Evolutionary conservation across 2,797 vertebrate genomes (phyloP).

Genomic region (Aulostomus chinensis): DNA sequence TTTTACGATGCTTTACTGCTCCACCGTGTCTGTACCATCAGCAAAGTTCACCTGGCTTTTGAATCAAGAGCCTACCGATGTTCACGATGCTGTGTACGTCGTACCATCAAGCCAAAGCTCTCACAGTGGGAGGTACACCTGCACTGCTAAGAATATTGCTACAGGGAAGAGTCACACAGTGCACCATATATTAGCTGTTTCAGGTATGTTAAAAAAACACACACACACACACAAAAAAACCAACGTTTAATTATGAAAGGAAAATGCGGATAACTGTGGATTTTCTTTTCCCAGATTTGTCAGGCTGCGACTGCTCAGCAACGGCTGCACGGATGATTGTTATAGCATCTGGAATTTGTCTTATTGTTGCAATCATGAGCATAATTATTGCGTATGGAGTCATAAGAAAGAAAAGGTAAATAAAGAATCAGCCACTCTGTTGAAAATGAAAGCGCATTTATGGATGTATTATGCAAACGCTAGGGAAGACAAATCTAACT

Average conservation of each 20-base stretch:
- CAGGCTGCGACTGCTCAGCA: constrained; percentile 12
- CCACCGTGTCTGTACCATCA: constrained; percentile 22
- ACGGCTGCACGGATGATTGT: background rate
- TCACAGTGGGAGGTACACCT: constrained; percentile 34
- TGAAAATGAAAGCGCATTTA: too few relatives aligned
- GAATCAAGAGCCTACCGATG: constrained; percentile 6
- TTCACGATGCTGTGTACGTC: constrained; percentile 3
- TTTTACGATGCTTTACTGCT: constrained; percentile 35
- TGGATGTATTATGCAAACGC: too few relatives aligned
- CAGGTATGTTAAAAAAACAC: constrained; percentile 18
- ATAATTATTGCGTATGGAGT: background rate
- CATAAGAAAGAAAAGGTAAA: constrained; percentile 19
- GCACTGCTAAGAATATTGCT: constrained; percentile 21
- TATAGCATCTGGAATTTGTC: constrained; percentile 15
- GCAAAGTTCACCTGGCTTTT: constrained; percentile 32
- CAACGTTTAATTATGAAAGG: too few relatives aligned
- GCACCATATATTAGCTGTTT: constrained; percentile 16
- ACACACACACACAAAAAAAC: background rate
- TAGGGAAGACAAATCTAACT: too few relatives aligned
- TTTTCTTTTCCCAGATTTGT: constrained; percentile 6
- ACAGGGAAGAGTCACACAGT: constrained; percentile 17
- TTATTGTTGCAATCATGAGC: constrained; percentile 1
- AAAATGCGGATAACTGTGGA: too few relatives aligned
- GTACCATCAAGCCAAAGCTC: constrained; percentile 2
- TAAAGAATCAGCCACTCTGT: too few relatives aligned